Evolutionary conservation across 2,888 invertebrate species (phyloP).

Genomic region (Drosophila colorata): DNA sequence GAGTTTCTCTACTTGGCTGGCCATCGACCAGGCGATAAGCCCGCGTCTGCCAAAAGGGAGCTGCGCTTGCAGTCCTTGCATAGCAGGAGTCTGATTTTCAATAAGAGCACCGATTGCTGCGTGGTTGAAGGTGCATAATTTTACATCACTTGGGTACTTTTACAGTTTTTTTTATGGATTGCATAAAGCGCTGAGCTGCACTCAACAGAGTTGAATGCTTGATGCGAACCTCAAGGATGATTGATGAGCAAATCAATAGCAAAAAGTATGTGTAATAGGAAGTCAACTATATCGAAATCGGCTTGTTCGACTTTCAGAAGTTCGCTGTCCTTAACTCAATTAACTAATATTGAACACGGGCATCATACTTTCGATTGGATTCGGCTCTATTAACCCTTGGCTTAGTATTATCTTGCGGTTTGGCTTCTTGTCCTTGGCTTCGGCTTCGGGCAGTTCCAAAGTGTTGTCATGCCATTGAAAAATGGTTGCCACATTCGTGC

Average conservation of each 20-base stretch:
- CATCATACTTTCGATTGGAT: too few species aligned
- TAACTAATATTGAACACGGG: neutral
- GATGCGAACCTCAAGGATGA: slow-evolving; percentile 7
- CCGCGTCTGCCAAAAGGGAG: neutral
- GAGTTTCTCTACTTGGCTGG: slow-evolving; percentile 2
- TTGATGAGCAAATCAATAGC: slow-evolving; percentile 15
- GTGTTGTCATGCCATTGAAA: slow-evolving; percentile 62
- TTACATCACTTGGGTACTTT: slow-evolving; percentile 27
- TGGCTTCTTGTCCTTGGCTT: slow-evolving; percentile 28
- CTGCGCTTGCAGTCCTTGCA: neutral
- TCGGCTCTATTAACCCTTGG: neutral
- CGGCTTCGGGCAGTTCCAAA: slow-evolving; percentile 19
- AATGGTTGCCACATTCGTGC: slow-evolving; percentile 62
- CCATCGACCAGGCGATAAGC: slow-evolving; percentile 9
- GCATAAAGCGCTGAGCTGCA: slow-evolving; percentile 3
- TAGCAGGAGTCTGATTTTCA: neutral
- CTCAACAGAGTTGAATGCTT: neutral
- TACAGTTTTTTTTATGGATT: neutral
- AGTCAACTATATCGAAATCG: too few species aligned
- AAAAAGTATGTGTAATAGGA: neutral
- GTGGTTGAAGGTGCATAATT: slow-evolving; percentile 47
- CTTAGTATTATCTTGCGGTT: slow-evolving; percentile 40
- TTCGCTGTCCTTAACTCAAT: too few species aligned
- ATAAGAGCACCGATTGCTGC: slow-evolving; percentile 5
- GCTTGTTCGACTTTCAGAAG: neutral